phyloP scores from a whole-genome alignment of 2,888 invertebrate species.

The Drosophila formosana region DNA sequence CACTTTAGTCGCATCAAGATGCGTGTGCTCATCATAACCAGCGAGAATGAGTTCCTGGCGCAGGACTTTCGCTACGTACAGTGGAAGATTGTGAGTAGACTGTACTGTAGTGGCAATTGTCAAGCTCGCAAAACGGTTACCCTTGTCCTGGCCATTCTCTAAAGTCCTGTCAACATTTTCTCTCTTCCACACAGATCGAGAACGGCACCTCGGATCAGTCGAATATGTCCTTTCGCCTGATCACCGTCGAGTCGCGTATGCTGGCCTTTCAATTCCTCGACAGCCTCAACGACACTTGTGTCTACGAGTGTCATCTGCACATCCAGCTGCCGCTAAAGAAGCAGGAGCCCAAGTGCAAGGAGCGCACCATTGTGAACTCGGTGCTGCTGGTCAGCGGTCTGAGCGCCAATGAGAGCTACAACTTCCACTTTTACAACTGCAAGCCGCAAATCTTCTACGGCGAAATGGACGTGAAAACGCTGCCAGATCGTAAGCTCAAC shows the following conservation, averaged over 20 bases:
- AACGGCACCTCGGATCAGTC: slow-evolving; percentile 82
- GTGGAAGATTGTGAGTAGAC: slow-evolving; percentile 84
- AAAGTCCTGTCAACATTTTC: slow-evolving; percentile 7
- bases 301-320: slow-evolving; percentile 79
- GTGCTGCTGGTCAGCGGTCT: slow-evolving; percentile 75
- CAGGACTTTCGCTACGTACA: slow-evolving; percentile 84
- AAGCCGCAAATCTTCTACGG: slow-evolving; percentile 80
- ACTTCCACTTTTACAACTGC: slow-evolving; percentile 81
- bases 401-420: slow-evolving; percentile 79
- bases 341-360: slow-evolving; percentile 76
- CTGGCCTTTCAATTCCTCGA: slow-evolving; percentile 81
- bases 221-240: slow-evolving; percentile 79
- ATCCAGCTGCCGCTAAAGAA: slow-evolving; percentile 73
- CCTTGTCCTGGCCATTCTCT: slow-evolving; percentile 8
- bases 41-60: slow-evolving; percentile 81
- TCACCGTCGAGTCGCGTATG: slow-evolving; percentile 82
- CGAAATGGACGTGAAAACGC: slow-evolving; percentile 81
- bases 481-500: slow-evolving; percentile 83
- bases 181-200: slow-evolving; percentile 72
- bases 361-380: slow-evolving; percentile 75
- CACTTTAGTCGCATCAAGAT: slow-evolving; percentile 81
- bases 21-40: slow-evolving; percentile 83
- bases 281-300: slow-evolving; percentile 79
- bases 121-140: slow-evolving; percentile 3
- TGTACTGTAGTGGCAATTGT: slow-evolving; percentile 64